Conservation (phyloP, 1,140 invertebrate species). For the Cardiocondyla obscurior region DNA sequence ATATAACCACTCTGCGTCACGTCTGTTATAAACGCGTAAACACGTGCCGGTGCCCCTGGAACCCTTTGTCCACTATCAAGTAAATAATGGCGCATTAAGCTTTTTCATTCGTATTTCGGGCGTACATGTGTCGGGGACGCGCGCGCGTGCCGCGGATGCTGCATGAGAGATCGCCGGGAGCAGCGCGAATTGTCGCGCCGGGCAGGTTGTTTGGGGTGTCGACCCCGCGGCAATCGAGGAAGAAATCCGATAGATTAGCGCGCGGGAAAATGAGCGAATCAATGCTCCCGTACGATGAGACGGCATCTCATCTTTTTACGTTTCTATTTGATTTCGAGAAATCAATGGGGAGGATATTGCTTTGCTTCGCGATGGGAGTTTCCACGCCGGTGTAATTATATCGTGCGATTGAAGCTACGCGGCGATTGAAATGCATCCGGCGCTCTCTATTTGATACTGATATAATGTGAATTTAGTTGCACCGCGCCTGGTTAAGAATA, state of each 20-base stretch:
- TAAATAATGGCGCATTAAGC: conserved; percentile 84
- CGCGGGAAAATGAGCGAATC: conserved; percentile 42
- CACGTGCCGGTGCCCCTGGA: conserved; percentile 80
- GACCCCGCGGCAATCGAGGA: not conserved
- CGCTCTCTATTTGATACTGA: not conserved
- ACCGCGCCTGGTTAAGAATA: conserved; percentile 32
- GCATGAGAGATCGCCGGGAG: conserved; percentile 39
- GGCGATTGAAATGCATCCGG: not conserved
- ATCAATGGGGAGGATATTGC: too few species aligned
- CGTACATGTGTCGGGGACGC: conserved; percentile 55
- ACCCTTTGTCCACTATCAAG: conserved; percentile 82
- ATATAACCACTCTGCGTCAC: conserved; percentile 79
- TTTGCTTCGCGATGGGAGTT: too few species aligned
- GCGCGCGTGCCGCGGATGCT: conserved; percentile 39
- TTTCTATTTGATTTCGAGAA: too few species aligned
- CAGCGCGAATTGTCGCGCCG: conserved; percentile 32
- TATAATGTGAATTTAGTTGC: conserved; percentile 11
- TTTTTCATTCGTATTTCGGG: conserved; percentile 81
- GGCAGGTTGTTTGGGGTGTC: conserved; percentile 59
- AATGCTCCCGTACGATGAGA: too few species aligned
- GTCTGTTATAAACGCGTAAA: conserved; percentile 84
- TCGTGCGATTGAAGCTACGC: not conserved
- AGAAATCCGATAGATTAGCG: conserved; percentile 55
- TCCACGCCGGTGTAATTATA: too few species aligned
- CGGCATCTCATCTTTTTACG: too few species aligned